A percentile compares a stretch with the other conserved stretches of the same genome.
These are phyloP conservation scores for Lamellibrachia columna DNA, from an alignment of 2,888 invertebrate species.

Conservation along the genomic window DNA sequence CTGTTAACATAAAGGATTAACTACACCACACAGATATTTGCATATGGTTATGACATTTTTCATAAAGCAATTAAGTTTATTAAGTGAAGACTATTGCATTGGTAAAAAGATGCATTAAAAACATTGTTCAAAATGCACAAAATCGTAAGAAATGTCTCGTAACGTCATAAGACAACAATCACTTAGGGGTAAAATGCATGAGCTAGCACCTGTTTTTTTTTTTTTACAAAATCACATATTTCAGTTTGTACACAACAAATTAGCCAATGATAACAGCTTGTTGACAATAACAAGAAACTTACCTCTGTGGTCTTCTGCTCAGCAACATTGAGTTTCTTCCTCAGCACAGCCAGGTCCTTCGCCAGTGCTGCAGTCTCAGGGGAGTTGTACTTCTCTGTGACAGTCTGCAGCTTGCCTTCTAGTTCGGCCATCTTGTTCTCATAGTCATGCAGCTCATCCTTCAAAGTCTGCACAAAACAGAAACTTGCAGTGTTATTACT, in stretches of 20 bases:
- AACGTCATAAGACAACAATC: no score
- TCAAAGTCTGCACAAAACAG: slow-evolving; percentile 67
- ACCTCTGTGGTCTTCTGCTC: slow-evolving; percentile 83
- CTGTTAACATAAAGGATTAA: background rate
- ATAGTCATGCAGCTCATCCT: slow-evolving; percentile 76
- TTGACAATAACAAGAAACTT: background rate
- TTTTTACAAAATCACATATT: no score
- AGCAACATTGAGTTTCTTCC: slow-evolving; percentile 76
- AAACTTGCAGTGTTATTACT: background rate
- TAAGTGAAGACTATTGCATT: no score
- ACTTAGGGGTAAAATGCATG: no score
- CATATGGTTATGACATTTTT: background rate
- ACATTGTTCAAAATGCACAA: no score
- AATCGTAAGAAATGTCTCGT: no score
- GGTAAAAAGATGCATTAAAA: no score
- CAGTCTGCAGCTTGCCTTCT: slow-evolving; percentile 74
- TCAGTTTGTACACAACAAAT: background rate
- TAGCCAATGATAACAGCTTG: background rate
- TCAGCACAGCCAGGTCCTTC: slow-evolving; percentile 56
- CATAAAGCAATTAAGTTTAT: background rate
- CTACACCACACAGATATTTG: background rate
- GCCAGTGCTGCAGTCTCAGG: slow-evolving; percentile 57
- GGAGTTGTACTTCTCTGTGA: slow-evolving; percentile 54
- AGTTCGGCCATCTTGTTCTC: slow-evolving; percentile 81
- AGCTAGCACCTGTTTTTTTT: no score